Conservation (phyloP, 2,113 vertebrate species). For the Steatornis caripensis region DNA sequence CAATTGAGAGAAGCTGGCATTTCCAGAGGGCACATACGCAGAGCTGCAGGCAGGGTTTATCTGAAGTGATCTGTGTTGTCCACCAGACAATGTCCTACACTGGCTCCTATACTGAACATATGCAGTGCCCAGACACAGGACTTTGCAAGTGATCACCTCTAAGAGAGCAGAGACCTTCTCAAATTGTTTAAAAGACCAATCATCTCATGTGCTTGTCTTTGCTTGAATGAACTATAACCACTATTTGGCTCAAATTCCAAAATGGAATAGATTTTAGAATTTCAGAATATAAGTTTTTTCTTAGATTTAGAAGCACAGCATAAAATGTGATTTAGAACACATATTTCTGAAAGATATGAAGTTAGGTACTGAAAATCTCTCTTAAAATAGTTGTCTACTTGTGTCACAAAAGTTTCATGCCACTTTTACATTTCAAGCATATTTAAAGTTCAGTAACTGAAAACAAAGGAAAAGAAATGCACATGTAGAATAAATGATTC, state of each 20-base stretch:
- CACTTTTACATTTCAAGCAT: constrained; percentile 83
- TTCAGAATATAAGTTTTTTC: neutral
- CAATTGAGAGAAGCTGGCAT: neutral
- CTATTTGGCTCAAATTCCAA: neutral
- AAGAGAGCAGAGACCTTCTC: neutral
- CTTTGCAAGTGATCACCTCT: neutral
- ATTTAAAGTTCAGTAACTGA: constrained; percentile 78
- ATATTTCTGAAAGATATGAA: neutral
- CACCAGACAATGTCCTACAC: neutral
- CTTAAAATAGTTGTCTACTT: constrained; percentile 28
- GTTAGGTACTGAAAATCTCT: neutral
- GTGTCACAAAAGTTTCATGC: constrained; percentile 80
- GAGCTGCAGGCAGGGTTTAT: neutral
- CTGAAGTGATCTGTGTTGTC: neutral
- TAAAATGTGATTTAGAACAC: neutral
- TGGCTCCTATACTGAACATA: neutral
- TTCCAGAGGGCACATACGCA: neutral
- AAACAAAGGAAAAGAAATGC: constrained; percentile 69
- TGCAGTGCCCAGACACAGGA: neutral
- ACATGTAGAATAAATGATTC: constrained; percentile 69
- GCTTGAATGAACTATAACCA: neutral
- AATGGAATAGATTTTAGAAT: neutral
- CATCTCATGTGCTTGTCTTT: neutral
- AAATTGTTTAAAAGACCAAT: neutral
- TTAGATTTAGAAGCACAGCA: neutral